Evolutionary conservation across 2,113 vertebrate species (phyloP).

Genomic region (Myanophis thanlyinensis): DNA sequence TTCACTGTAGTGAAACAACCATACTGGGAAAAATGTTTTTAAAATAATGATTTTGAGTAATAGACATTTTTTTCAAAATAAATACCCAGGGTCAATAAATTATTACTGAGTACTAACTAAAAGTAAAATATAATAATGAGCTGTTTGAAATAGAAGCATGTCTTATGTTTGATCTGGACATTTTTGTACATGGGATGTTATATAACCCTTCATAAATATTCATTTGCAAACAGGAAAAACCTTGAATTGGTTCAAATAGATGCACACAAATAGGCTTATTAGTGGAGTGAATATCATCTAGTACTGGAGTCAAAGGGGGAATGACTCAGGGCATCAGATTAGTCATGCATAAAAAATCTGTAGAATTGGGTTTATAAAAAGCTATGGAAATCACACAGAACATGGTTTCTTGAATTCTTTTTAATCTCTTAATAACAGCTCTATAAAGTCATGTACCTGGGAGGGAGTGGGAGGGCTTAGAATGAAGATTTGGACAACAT

Average conservation of each 20-base stretch:
- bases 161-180: not conserved
- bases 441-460: not conserved
- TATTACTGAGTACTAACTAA: not conserved
- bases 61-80: not conserved
- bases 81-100: not conserved
- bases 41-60: not conserved
- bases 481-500: not conserved
- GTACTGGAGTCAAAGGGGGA: not conserved
- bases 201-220: not conserved
- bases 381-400: not conserved
- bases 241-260: not conserved
- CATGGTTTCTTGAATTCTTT: not conserved
- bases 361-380: not conserved
- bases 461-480: not conserved
- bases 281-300: not conserved
- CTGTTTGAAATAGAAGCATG: not conserved
- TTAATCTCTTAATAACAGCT: not conserved
- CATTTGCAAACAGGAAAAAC: not conserved
- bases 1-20: not conserved
- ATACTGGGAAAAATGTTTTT: not conserved
- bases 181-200: not conserved
- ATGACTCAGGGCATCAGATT: slow-evolving; percentile 21
- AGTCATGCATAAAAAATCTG: slow-evolving; percentile 18
- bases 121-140: not conserved
- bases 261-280: not conserved